Base-by-base conservation (phyloP, 1,140 invertebrate species). In the Drosophila hydei region DNA sequence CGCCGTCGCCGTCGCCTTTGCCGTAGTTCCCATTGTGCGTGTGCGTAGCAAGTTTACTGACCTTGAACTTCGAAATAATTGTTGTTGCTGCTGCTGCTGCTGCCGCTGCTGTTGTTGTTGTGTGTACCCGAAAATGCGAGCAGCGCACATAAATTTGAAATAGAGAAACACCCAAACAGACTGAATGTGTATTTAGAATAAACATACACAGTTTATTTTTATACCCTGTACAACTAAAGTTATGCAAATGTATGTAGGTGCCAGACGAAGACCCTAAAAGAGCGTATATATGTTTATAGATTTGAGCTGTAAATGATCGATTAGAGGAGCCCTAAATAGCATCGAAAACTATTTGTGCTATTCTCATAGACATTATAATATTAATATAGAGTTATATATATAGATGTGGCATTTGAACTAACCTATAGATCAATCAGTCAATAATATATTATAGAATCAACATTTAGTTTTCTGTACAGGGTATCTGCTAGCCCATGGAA, bases 31-130 rank as follows among this genome's bases (percentile, higher is more conserved):
- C 80, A 81, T 85, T 88, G 83, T 88, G 84, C 85, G 84, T 89
- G 84, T 89, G 84, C 85, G 80, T 85, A 84, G 77, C 83, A 88
- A 90, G 88, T 90, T 90, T 90, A 90, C 88, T 90, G 88, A 90
- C 88, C 88, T 90, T 90, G 88, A 90, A 90, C 88, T 90, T 90
- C 87, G 85, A 87, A 83, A 90, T 80, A 75, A 74, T 85, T 85
- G 79, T 68, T 63, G 55, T 68, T 68, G 64, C 40, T 62, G 77
- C 77, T 51, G 51, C 56, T 36, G 33, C 8, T 36, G 2, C 8
- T 36, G 33, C 8, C 9, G 27, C 27, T 84, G 79, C 63, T 63
- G 55, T 68, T 68, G 64, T 48, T 59, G 77, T 77, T 62, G 51
- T 69, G 27, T 71, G 55, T 64, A 74, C 58, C 79, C 79, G 68